Base-by-base conservation (phyloP, 2,797 vertebrate species). In the Tokudaia tokunoshimensis region DNA sequence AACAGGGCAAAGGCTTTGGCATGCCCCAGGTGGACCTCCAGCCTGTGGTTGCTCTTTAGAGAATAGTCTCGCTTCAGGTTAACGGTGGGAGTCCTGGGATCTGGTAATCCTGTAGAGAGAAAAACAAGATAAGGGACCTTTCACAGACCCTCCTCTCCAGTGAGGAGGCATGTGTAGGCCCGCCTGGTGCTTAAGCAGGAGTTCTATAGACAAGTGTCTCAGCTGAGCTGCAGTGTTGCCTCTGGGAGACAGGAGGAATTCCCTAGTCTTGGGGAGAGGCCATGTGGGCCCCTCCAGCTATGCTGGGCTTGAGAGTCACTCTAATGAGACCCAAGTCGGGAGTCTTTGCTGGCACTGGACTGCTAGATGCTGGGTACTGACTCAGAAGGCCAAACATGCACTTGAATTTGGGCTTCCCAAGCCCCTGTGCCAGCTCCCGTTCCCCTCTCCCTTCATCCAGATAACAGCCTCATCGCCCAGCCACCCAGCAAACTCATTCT, bases 401-500 rank as follows among this genome's bases (percentile, higher is more conserved):
- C 6, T 24, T 0, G 31, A 22, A 75, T 31, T 57, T 24, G 57
- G 70, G 31, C 44, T 29, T 74, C 63, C 41, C 9, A 20, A 63
- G 24, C 37, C 47, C 52, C 14, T 31, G 13, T 61, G 85, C 61
- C 11, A 67, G 72, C 61, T 1, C 31, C 67, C 8, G 67, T 83
- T 50, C 31, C 34, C 61, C 57, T 89, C 63, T 79, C 90, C 75
- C 55, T 52, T 75, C 57, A 26, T 4, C 84, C 94, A 99, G 99
- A 99, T 99, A 93, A 99, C 99, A 0, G 99, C 99, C 26, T 99
- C 99, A 9, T 99, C 98, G 67, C 99, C 99, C 19, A 99, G 98
- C 84, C 99, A 99, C 96, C 99, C 99, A 0, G 99, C 99, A 91
- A 99, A 99, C 97, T 99, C 99, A 24, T 99, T 99, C 98, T 99